Conservation (phyloP, 2,888 invertebrate genomes). For the Euclidia mi region DNA sequence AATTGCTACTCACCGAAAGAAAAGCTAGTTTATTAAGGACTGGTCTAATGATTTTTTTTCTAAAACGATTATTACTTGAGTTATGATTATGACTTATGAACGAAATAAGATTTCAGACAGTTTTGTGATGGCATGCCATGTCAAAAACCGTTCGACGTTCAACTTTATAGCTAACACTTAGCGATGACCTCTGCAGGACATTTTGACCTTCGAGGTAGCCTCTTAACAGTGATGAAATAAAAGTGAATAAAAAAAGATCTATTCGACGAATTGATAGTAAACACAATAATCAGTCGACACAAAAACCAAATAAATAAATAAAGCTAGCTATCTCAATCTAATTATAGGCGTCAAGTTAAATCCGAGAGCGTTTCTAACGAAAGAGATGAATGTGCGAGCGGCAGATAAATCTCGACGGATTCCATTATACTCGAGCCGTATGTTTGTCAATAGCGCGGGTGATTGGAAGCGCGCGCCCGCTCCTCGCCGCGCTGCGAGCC, state of each 20-base stretch:
- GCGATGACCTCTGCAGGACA: too few species aligned
- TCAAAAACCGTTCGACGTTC: too few species aligned
- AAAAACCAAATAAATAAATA: constrained; percentile 31
- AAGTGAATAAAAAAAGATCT: neutral
- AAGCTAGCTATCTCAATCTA: constrained; percentile 25
- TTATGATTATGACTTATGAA: too few species aligned
- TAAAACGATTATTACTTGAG: too few species aligned
- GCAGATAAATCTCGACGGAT: constrained; percentile 77
- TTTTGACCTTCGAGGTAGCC: too few species aligned
- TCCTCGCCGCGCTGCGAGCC: constrained; percentile 77
- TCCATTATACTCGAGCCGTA: constrained; percentile 83
- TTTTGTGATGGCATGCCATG: too few species aligned
- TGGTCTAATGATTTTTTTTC: too few species aligned
- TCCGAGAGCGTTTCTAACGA: constrained; percentile 65
- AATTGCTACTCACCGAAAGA: too few species aligned
- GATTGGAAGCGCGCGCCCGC: constrained; percentile 86
- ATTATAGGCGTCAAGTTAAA: constrained; percentile 54
- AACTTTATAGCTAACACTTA: too few species aligned
- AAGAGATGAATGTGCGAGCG: constrained; percentile 58
- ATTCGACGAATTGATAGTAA: constrained; percentile 28
- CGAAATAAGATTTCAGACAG: too few species aligned
- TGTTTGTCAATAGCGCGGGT: constrained; percentile 87
- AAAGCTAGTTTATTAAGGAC: too few species aligned
- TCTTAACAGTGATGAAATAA: too few species aligned
- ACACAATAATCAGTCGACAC: constrained; percentile 29